These are phyloP conservation scores for Sciaenops ocellatus DNA, from an alignment of 2,797 vertebrate species.

Conservation along the genomic window DNA sequence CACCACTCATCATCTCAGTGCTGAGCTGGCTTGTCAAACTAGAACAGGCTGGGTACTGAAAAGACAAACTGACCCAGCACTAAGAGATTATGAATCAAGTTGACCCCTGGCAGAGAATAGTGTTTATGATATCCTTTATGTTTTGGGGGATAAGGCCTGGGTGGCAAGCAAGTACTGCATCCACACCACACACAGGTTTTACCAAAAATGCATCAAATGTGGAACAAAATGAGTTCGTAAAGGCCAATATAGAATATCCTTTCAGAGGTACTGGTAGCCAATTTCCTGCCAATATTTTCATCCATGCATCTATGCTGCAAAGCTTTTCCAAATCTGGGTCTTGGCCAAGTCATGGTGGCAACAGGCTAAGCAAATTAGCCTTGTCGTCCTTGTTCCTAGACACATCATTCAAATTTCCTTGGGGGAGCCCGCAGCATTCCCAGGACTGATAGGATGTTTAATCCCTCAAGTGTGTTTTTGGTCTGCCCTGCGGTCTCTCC, in stretches of 20 bases:
- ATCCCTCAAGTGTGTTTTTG: neutral
- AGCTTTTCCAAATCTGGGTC: neutral
- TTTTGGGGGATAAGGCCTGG: conserved; percentile 47
- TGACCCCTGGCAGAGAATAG: conserved; percentile 56
- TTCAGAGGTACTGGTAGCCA: neutral
- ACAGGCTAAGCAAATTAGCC: neutral
- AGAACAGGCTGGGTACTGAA: conserved; percentile 45
- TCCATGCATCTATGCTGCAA: neutral
- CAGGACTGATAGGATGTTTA: neutral
- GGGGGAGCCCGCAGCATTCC: neutral
- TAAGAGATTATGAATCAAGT: conserved; percentile 68
- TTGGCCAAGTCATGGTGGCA: neutral
- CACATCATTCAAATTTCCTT: neutral
- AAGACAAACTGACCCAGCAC: conserved; percentile 71
- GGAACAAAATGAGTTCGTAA: neutral
- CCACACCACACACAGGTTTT: conserved; percentile 2
- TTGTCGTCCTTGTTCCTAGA: neutral
- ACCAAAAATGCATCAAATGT: neutral
- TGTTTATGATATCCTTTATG: conserved; percentile 66
- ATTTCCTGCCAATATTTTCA: neutral
- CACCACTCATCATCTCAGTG: conserved; percentile 20
- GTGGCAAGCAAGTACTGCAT: conserved; percentile 17
- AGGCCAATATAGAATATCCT: neutral
- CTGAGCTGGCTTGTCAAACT: conserved; percentile 32
- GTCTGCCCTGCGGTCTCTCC: neutral